Conservation (phyloP, 2,888 invertebrate genomes). For the Hydropsyche betteni region DNA sequence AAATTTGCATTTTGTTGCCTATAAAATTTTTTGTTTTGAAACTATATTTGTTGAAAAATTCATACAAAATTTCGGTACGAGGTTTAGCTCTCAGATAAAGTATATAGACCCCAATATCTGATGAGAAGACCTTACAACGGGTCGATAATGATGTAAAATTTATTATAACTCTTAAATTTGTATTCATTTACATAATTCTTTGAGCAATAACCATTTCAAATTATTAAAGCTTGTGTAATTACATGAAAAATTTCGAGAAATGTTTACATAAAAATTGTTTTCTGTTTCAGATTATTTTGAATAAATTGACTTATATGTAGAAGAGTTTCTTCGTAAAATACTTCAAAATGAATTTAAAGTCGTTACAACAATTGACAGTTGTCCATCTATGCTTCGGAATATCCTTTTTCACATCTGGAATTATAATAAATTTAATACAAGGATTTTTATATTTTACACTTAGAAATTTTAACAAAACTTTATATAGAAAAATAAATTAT, state of each 20-base stretch:
- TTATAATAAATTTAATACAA: constrained; percentile 85
- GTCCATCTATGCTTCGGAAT: constrained; percentile 83
- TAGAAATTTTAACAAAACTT: constrained; percentile 79
- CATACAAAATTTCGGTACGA: too few species aligned
- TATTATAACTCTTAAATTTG: not conserved
- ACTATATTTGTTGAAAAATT: too few species aligned
- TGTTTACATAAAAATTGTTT: not conserved
- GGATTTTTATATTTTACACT: constrained; percentile 79
- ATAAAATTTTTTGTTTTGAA: too few species aligned
- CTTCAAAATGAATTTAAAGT: constrained; percentile 24
- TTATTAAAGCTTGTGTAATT: not conserved
- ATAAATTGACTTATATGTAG: constrained; percentile 27
- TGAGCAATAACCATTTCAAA: not conserved
- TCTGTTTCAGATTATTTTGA: not conserved
- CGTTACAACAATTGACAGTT: constrained; percentile 69
- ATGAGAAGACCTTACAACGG: too few species aligned
- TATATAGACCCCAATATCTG: too few species aligned
- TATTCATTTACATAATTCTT: not conserved
- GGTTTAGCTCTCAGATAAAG: too few species aligned
- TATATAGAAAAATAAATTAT: constrained; percentile 89
- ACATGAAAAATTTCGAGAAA: not conserved
- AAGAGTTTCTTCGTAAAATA: constrained; percentile 1
- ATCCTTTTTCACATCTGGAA: constrained; percentile 86
- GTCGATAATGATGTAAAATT: too few species aligned
- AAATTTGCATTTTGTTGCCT: too few species aligned